Base-by-base conservation (phyloP, 2,113 vertebrate species). In the Pseudolaguvia tuberculata region DNA sequence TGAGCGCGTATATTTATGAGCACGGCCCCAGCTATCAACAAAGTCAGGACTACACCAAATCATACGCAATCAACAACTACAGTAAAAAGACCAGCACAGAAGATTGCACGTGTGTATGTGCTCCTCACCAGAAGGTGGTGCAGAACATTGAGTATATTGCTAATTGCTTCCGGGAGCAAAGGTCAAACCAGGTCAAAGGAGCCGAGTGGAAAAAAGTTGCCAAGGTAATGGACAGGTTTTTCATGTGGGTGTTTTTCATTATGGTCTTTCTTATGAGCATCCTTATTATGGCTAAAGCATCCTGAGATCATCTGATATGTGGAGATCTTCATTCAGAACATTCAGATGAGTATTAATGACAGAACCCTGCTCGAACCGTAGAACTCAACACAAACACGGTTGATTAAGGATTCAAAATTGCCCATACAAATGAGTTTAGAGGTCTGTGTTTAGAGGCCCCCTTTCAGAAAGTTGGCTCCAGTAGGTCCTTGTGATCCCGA, bases 261-360 rank as follows among this genome's bases (percentile, higher is more conserved):
- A 99, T 99, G 96, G 96, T 99, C 58, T 95, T 98, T 80, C 94
- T 98, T 68, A 99, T 99, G 95, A 99, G 95, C 0, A 84, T 96
- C 80, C 86, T 98, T 73, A 91, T 99, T 79, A 93, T 96, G 72
- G 94, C 93, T 73, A 96, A 95, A 87, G 96, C 95, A 1, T 88
- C 90, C 27, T 97, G 87, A 90, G 35, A 63, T 35, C n/a, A 25
- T 11, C 0, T 59, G 10, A 52, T 31, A 8, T 27, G 42, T 27
- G 3, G 2, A 23, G 6, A 65, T 12, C 15, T 18, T 53, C 1
- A 18, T n/a, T 6, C 7, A n/a, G n/a, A 31, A 23, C 13, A 57
- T 47, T n/a, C 12, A 2, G 3, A 59, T 29, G 18, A 48, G 25
- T 27, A 58, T 29, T 58, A 31, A 6, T 59, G 31, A 21, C 20